Evolutionary conservation across 2,888 invertebrate species (phyloP).

Genomic region (Temnothorax unifasciatus): DNA sequence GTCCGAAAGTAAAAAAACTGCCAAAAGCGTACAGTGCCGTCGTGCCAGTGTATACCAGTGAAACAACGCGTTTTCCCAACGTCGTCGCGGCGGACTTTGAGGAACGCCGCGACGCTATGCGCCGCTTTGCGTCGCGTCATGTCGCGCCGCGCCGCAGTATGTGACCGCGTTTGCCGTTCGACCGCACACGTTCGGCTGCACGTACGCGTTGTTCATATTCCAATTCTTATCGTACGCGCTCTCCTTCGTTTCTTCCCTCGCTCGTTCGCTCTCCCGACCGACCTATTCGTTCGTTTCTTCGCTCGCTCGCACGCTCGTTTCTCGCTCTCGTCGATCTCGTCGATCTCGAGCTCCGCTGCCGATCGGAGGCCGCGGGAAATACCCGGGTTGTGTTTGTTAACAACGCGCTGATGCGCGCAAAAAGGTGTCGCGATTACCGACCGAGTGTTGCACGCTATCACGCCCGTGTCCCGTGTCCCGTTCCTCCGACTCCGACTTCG

Average conservation of each 20-base stretch:
- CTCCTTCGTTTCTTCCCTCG: slow-evolving; percentile 27
- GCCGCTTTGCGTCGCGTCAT: slow-evolving; percentile 31
- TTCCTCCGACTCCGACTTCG: slow-evolving; percentile 49
- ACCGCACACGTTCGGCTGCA: slow-evolving; percentile 44
- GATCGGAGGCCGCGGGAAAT: neutral
- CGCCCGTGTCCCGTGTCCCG: slow-evolving; percentile 34
- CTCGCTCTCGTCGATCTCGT: slow-evolving; percentile 21
- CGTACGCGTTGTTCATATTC: slow-evolving; percentile 60
- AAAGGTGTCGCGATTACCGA: slow-evolving; percentile 75
- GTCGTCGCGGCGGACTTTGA: slow-evolving; percentile 25
- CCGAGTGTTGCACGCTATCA: slow-evolving; percentile 64
- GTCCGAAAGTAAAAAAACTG: slow-evolving; percentile 67
- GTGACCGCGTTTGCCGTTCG: slow-evolving; percentile 56
- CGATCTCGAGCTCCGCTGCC: slow-evolving; percentile 20
- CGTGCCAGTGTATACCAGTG: slow-evolving; percentile 66
- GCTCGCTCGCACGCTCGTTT: neutral
- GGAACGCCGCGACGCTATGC: slow-evolving; percentile 50
- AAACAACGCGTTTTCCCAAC: slow-evolving; percentile 55
- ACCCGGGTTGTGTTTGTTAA: slow-evolving; percentile 61
- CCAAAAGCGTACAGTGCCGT: slow-evolving; percentile 55
- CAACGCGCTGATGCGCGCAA: slow-evolving; percentile 59
- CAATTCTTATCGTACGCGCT: slow-evolving; percentile 52
- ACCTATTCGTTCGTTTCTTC: slow-evolving; percentile 9
- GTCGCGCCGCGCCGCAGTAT: slow-evolving; percentile 49
- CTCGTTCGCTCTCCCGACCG: slow-evolving; percentile 15